Evolutionary conservation across 2,113 vertebrate species (phyloP).

Genomic region (Ellobius talpinus): DNA sequence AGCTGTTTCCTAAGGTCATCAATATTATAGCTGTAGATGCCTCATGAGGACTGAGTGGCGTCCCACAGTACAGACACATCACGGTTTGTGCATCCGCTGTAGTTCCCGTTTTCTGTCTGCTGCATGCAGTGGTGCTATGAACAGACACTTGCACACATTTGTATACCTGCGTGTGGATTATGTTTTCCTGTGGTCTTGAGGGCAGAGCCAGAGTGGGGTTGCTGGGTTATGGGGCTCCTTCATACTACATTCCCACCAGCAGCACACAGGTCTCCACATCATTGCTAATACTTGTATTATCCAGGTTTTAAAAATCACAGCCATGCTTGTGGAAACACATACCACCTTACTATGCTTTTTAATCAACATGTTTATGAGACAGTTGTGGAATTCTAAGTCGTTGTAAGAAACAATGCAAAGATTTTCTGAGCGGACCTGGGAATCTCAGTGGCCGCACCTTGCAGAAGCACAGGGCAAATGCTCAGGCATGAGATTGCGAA

Average conservation of each 20-base stretch:
- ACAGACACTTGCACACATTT: too few species aligned
- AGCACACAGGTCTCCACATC: fast-evolving
- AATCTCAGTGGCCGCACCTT: not conserved
- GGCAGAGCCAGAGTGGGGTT: fast-evolving
- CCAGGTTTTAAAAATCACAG: not conserved
- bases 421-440: not conserved
- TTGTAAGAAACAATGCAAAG: not conserved
- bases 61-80: not conserved
- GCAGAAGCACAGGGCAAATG: too few species aligned
- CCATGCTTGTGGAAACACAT: not conserved
- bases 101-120: not conserved
- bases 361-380: not conserved
- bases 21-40: not conserved
- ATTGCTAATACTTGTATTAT: not conserved
- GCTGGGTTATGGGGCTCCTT: fast-evolving
- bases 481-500: not conserved
- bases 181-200: fast-evolving
- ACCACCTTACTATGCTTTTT: not conserved
- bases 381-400: not conserved
- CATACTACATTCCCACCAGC: not conserved
- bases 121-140: not conserved
- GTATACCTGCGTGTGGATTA: not conserved
- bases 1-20: not conserved
- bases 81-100: not conserved
- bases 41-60: not conserved